Evolutionary conservation across 2,888 invertebrate species (phyloP), one percentile per base, ranked within the genome.

Genomic region (Syrphus vitripennis): DNA sequence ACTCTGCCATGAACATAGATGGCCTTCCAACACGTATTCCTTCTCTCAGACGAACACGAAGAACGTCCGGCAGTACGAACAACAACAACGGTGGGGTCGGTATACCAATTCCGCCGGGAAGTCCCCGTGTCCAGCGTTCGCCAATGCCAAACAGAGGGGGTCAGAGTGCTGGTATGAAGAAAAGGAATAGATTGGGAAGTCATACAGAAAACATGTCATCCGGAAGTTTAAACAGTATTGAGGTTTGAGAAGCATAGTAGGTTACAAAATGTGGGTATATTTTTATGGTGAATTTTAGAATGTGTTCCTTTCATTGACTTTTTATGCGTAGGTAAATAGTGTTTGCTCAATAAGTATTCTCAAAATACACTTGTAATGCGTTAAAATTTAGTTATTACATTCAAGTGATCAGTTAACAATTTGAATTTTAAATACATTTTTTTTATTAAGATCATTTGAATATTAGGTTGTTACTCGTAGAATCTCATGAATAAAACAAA

Each of bases 181-280:
- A 92, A 87, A 90, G 92, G 19, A 91, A 91, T 55, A 91, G 92
- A 4, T 89, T 92, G 61, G 92, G 92, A 88, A 92, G 92, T 88
- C 92, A 92, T 88, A 91, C 91, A 86, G 92, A 92, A 88, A 92
- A 92, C 88, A 92, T 93, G 81, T 93, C 93, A 10, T 92, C 92
- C 67, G 92, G 92, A 80, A 93, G 92, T 89, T 90, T 93, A 45
- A 93, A 93, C 91, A 93, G 93, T 91, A 93, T 93, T 91, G 93
- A 93, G 89, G 93, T 93, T 82, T 86, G 63, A 82, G 24, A 34
- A 63, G 24, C 2, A n/a, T n/a, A 71, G 24, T 42, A 29, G 24
- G 12, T n/a, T 57, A 48, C 21, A 26, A 26, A 34, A 34, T 48
- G 57, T 57, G 55, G 57, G 59, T 40, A 63, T 80, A 9, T 48